phyloP scores from a whole-genome alignment of 1,140 invertebrate species.

The Rhagoletis pomonella region DNA sequence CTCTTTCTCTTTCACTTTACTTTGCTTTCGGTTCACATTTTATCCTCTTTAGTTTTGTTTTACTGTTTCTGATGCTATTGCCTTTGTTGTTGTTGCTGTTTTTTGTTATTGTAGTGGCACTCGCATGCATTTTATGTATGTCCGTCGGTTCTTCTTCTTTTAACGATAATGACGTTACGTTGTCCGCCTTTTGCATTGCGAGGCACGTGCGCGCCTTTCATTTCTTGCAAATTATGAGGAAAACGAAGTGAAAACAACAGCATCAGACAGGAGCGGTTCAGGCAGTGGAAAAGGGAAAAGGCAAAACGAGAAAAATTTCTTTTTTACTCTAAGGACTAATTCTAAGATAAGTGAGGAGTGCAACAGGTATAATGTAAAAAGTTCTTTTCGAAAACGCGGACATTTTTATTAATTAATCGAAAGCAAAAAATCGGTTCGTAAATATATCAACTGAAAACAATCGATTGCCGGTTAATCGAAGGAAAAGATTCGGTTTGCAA shows the following conservation, averaged over 20 bases:
- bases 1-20: not conserved
- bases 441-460: too few relatives aligned
- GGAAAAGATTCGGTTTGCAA: too few relatives aligned
- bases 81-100: not conserved
- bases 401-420: too few relatives aligned
- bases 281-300: not conserved
- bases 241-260: not conserved
- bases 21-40: not conserved
- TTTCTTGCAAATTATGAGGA: conserved; percentile 19
- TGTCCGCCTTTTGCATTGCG: conserved; percentile 9
- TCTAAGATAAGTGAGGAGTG: too few relatives aligned
- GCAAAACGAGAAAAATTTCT: too few relatives aligned
- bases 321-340: too few relatives aligned
- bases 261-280: conserved; percentile 25
- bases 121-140: conserved; percentile 1
- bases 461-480: too few relatives aligned
- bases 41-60: not conserved
- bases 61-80: not conserved
- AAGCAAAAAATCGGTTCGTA: too few relatives aligned
- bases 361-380: too few relatives aligned
- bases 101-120: not conserved
- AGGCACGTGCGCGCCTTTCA: conserved; percentile 11
- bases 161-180: conserved; percentile 50
- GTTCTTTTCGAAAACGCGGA: too few relatives aligned
- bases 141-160: conserved; percentile 26